A percentile compares a stretch with the other conserved stretches of the same genome.
Conservation (phyloP, 2,113 vertebrate species). For the Trichechus manatus region DNA sequence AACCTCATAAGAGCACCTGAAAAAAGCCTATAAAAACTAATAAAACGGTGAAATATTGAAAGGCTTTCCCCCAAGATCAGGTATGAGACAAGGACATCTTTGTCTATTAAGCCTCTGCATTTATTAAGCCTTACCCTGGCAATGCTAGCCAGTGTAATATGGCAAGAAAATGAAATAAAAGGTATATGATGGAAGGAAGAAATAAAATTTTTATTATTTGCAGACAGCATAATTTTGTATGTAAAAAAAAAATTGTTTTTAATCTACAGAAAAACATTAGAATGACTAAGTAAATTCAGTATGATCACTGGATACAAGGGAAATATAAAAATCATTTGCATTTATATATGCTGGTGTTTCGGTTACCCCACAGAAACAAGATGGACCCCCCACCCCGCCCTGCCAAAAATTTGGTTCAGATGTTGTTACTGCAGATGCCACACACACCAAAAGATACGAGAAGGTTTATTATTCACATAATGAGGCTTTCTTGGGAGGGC, state of each 20-base stretch:
- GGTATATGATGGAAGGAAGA: neutral
- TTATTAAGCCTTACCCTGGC: rapidly evolving
- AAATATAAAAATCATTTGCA: rapidly evolving
- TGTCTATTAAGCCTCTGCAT: neutral
- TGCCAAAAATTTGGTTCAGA: neutral
- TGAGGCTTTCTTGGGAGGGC: neutral
- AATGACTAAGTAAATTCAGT: neutral
- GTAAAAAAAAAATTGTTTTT: neutral
- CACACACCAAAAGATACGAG: neutral
- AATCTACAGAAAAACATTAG: neutral
- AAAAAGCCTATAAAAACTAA: neutral
- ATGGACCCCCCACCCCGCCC: rapidly evolving
- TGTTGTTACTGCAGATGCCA: neutral
- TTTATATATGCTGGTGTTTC: neutral
- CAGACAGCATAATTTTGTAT: neutral
- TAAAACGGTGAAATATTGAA: rapidly evolving
- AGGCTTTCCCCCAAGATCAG: neutral
- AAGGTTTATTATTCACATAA: neutral
- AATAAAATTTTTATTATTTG: neutral
- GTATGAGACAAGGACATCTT: neutral
- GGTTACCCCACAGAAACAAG: neutral
- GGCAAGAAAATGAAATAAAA: neutral
- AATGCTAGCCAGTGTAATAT: neutral
- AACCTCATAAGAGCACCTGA: neutral
- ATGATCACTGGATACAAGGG: neutral